These are phyloP conservation scores for Hiodon alosoides DNA, from an alignment of 2,113 vertebrate species.

Conservation along the genomic window DNA sequence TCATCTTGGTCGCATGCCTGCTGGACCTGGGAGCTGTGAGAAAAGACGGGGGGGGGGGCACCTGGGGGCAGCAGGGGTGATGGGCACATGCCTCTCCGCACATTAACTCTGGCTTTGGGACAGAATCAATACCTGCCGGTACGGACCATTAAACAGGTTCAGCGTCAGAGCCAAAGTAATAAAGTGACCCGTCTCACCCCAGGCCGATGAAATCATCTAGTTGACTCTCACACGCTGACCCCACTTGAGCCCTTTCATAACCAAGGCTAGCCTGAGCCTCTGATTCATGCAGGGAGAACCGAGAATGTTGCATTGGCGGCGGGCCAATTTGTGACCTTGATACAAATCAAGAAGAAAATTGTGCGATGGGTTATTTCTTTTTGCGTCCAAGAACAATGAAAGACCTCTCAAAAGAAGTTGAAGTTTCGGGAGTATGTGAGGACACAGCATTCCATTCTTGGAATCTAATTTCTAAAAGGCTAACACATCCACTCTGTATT, in stretches of 20 bases:
- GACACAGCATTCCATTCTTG: too few species aligned
- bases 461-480: too few species aligned
- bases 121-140: background rate
- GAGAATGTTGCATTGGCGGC: too few species aligned
- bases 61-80: background rate
- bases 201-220: slow-evolving; percentile 6
- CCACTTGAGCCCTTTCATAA: background rate
- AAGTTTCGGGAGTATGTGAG: too few species aligned
- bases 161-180: background rate
- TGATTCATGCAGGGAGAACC: background rate
- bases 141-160: background rate
- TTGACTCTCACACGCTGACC: background rate
- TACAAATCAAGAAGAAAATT: background rate
- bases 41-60: too few species aligned
- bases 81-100: background rate
- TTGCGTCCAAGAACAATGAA: background rate
- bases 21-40: too few species aligned
- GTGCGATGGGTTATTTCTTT: background rate
- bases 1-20: too few species aligned
- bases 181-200: background rate
- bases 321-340: background rate
- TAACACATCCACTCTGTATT: too few species aligned
- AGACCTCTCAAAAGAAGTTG: background rate
- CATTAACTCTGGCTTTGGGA: background rate
- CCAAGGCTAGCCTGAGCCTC: background rate